Percentiles rank a stretch among this genome's conserved stretches.
Evolutionary conservation across 2,113 vertebrate genomes (phyloP).

Genomic region (Albula goreensis): DNA sequence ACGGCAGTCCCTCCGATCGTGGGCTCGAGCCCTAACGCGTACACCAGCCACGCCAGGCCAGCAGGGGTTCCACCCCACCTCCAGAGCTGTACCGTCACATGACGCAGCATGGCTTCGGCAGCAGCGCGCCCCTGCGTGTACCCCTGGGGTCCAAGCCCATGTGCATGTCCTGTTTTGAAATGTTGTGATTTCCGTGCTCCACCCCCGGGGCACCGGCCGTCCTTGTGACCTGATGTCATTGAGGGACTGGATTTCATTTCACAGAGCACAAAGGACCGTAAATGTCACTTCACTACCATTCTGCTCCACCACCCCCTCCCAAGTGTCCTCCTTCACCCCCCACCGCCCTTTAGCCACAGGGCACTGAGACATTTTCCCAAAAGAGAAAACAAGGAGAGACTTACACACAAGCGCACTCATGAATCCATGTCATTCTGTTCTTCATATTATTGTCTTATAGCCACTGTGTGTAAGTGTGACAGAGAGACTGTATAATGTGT

Average conservation of each 20-base stretch:
- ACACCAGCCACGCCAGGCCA: not conserved
- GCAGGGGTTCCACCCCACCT: not conserved
- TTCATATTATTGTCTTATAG: not conserved
- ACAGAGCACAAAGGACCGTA: slow-evolving; percentile 10
- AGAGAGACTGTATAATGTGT: not conserved
- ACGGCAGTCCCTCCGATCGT: not conserved
- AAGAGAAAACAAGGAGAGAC: not conserved
- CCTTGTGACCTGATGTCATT: slow-evolving; percentile 8
- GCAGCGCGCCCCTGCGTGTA: not conserved
- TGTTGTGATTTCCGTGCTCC: not conserved
- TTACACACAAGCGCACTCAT: slow-evolving; percentile 11
- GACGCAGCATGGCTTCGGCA: not conserved
- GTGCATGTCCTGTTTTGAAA: not conserved
- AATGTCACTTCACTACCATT: slow-evolving; percentile 9
- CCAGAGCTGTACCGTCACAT: not conserved
- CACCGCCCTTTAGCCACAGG: not conserved
- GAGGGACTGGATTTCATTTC: slow-evolving; percentile 13
- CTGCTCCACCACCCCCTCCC: not conserved
- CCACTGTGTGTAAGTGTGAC: not conserved
- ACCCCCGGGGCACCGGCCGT: not conserved
- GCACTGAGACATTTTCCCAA: not conserved
- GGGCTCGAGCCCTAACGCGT: not conserved
- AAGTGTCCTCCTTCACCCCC: not conserved
- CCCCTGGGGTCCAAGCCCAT: not conserved
- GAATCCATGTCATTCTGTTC: not conserved